Conservation (phyloP, 2,888 invertebrate species). For the Rhodophaea formosa region DNA sequence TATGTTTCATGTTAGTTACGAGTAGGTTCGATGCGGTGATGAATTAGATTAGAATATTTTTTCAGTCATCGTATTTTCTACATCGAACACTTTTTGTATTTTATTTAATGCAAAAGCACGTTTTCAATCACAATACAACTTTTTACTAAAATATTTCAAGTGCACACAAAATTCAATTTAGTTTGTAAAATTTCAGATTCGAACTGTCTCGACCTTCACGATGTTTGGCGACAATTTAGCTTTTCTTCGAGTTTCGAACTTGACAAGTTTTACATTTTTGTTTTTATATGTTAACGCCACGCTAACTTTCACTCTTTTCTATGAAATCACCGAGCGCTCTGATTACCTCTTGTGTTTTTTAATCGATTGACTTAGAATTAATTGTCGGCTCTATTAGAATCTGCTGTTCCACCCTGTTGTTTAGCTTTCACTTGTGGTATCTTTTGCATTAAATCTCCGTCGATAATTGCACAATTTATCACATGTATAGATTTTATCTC, state of each 20-base stretch:
- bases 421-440: constrained; percentile 45
- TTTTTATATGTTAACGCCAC: constrained; percentile 44
- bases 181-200: constrained; percentile 2
- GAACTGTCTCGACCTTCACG: constrained; percentile 14
- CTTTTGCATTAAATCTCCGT: constrained; percentile 27
- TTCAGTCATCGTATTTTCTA: neutral
- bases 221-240: constrained; percentile 5
- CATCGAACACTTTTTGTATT: neutral
- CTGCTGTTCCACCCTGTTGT: constrained; percentile 28
- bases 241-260: constrained; percentile 23
- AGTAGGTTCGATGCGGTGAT: neutral
- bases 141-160: constrained; percentile 3
- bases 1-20: neutral
- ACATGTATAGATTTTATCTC: constrained; percentile 31
- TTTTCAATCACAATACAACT: constrained; percentile 7
- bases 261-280: constrained; percentile 39
- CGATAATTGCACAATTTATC: constrained; percentile 15
- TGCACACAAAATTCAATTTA: neutral
- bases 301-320: constrained; percentile 63
- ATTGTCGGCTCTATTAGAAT: constrained; percentile 34
- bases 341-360: constrained; percentile 55
- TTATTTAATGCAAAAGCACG: neutral
- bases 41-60: neutral
- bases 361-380: constrained; percentile 45
- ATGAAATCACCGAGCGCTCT: constrained; percentile 52